Conservation (phyloP, 2,888 invertebrate species). For the Augochlorella aurata region DNA sequence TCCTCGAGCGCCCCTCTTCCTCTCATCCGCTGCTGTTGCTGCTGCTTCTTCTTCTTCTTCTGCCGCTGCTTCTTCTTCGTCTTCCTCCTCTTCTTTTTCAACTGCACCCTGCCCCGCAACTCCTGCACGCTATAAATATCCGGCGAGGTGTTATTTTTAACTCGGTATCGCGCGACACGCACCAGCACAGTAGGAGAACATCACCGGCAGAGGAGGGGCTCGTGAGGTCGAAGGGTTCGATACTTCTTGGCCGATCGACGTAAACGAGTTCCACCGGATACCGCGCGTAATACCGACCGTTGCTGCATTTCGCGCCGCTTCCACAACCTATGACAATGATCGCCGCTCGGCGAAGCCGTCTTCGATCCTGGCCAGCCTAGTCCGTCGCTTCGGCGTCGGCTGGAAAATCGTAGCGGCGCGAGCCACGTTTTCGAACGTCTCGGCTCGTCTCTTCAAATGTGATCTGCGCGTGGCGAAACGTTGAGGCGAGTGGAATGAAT, state of each 20-base stretch:
- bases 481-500: too few species aligned
- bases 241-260: conserved; percentile 55
- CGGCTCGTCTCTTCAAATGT: too few species aligned
- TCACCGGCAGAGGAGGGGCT: conserved; percentile 22
- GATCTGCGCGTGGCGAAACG: too few species aligned
- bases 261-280: conserved; percentile 72
- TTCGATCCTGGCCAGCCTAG: too few species aligned
- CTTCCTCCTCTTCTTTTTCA: conserved; percentile 30
- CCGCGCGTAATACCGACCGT: conserved; percentile 60
- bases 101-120: conserved; percentile 30
- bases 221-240: conserved; percentile 58
- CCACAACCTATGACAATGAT: conserved; percentile 18
- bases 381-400: background rate
- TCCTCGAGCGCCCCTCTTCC: conserved; percentile 7
- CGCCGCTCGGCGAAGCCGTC: background rate
- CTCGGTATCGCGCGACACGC: conserved; percentile 66
- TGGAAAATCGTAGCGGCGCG: too few species aligned
- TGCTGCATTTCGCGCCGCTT: conserved; percentile 14
- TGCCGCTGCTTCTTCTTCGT: conserved; percentile 22
- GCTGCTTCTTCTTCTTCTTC: conserved; percentile 2
- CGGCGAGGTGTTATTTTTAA: conserved; percentile 78
- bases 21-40: conserved; percentile 21
- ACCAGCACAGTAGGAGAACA: conserved; percentile 46
- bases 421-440: too few species aligned
- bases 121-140: conserved; percentile 76